phyloP scores from a whole-genome alignment of 1,140 invertebrate species.

The Drosophila ananassae region DNA sequence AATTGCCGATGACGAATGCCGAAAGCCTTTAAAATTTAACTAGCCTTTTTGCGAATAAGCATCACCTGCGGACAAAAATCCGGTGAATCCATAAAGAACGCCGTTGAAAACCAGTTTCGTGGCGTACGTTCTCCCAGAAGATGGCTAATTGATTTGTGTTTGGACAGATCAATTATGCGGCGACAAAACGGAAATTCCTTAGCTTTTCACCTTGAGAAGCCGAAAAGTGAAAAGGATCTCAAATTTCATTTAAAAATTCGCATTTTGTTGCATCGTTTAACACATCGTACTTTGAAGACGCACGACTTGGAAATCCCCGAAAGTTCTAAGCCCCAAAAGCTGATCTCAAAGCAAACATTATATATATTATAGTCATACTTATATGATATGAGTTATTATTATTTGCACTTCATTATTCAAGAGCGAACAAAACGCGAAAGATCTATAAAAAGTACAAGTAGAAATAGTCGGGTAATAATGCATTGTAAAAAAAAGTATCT shows the following conservation, averaged over 20 bases:
- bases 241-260: not conserved
- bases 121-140: slow-evolving; percentile 41
- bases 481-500: slow-evolving; percentile 7
- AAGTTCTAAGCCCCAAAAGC: slow-evolving; percentile 31
- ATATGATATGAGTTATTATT: slow-evolving; percentile 13
- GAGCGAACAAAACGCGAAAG: slow-evolving; percentile 23
- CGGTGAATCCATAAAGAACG: slow-evolving; percentile 27
- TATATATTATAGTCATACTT: not conserved
- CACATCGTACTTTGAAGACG: not conserved
- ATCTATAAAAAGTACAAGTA: slow-evolving; percentile 33
- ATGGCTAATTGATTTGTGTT: slow-evolving; percentile 48
- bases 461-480: slow-evolving; percentile 26
- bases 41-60: slow-evolving; percentile 30
- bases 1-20: slow-evolving; percentile 70
- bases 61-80: slow-evolving; percentile 30
- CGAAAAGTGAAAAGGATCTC: not conserved
- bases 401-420: slow-evolving; percentile 51
- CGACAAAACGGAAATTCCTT: slow-evolving; percentile 59
- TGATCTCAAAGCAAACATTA: slow-evolving; percentile 70
- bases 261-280: not conserved
- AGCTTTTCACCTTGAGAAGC: slow-evolving; percentile 25
- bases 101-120: slow-evolving; percentile 58
- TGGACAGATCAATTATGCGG: slow-evolving; percentile 10
- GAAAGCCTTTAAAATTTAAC: slow-evolving; percentile 30
- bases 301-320: slow-evolving; percentile 21